A percentile compares a stretch with the other conserved stretches of the same genome.
These are phyloP conservation scores for Meta bourneti DNA, from an alignment of 2,888 invertebrate genomes.

Conservation along the genomic window DNA sequence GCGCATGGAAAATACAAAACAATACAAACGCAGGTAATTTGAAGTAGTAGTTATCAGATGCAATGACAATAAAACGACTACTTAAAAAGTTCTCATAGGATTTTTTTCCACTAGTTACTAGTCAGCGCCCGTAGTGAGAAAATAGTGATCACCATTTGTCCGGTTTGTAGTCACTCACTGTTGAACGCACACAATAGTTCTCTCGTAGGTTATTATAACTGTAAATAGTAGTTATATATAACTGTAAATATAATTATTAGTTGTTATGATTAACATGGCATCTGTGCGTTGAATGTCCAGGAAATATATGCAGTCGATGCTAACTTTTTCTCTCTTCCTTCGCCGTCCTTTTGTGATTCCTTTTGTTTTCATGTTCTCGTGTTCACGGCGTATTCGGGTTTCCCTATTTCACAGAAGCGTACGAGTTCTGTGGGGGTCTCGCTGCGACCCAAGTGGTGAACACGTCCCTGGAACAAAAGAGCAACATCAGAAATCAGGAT, in stretches of 20 bases:
- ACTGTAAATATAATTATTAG: conserved; percentile 28
- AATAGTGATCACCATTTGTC: conserved; percentile 4
- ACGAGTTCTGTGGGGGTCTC: conserved; percentile 69
- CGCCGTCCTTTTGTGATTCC: background rate
- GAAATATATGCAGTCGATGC: conserved; percentile 69
- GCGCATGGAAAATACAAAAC: conserved; percentile 18
- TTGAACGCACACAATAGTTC: background rate
- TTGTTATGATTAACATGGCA: conserved; percentile 31
- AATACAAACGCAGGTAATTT: conserved; percentile 49
- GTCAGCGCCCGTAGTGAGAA: conserved; percentile 27
- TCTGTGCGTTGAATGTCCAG: conserved; percentile 69
- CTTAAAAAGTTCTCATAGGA: conserved; percentile 20
- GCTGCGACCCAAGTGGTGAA: conserved; percentile 74
- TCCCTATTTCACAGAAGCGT: conserved; percentile 72
- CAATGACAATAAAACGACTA: conserved; percentile 54
- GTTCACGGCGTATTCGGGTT: background rate
- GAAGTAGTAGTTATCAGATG: conserved; percentile 35
- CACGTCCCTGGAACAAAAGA: conserved; percentile 59
- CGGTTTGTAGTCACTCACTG: conserved; percentile 2
- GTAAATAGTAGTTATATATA: background rate
- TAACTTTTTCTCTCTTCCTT: conserved; percentile 12
- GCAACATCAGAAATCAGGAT: background rate
- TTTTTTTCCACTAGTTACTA: conserved; percentile 27
- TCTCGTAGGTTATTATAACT: background rate
- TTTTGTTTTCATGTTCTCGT: conserved; percentile 12